These are phyloP conservation scores for Ascaphus truei DNA, from an alignment of 2,113 vertebrate species.

Conservation along the genomic window DNA sequence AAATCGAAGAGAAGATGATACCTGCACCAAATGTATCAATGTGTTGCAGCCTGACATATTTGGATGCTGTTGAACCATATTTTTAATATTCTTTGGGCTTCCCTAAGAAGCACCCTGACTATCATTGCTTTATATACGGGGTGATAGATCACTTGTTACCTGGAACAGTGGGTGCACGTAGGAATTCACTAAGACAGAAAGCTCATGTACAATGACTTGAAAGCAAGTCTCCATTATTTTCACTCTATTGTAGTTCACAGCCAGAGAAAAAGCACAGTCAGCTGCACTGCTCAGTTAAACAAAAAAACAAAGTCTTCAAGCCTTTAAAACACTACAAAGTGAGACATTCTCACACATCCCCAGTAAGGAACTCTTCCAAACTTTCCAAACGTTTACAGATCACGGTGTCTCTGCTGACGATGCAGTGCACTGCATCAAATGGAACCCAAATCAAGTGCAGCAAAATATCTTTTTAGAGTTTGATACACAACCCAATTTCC, in stretches of 20 bases:
- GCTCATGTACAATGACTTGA: slow-evolving; percentile 17
- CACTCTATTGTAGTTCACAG: slow-evolving; percentile 17
- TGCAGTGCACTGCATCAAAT: background rate
- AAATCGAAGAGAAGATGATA: slow-evolving; percentile 17
- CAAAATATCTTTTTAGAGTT: background rate
- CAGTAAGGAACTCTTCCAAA: slow-evolving; percentile 3
- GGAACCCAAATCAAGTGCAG: background rate
- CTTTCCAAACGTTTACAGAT: background rate
- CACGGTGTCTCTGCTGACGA: background rate
- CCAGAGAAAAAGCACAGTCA: slow-evolving; percentile 8
- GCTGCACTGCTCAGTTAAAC: slow-evolving; percentile 9
- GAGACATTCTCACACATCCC: slow-evolving; percentile 3
- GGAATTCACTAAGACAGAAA: slow-evolving; percentile 2
- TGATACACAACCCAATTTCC: too few species aligned
- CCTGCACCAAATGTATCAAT: background rate
- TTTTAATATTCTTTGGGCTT: slow-evolving; percentile 10
- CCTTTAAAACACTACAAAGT: slow-evolving; percentile 21
- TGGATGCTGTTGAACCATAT: slow-evolving; percentile 2
- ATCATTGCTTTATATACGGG: slow-evolving; percentile 12
- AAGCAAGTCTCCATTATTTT: slow-evolving; percentile 2
- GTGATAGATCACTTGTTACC: slow-evolving; percentile 24
- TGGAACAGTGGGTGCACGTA: slow-evolving; percentile 16
- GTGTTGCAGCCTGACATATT: slow-evolving; percentile 3
- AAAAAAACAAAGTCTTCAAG: slow-evolving; percentile 11
- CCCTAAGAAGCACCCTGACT: background rate